A percentile compares a stretch with the other conserved stretches of the same genome.
These are phyloP conservation scores for Melanaphis sacchari DNA, from an alignment of 1,140 invertebrate species.

Conservation along the genomic window DNA sequence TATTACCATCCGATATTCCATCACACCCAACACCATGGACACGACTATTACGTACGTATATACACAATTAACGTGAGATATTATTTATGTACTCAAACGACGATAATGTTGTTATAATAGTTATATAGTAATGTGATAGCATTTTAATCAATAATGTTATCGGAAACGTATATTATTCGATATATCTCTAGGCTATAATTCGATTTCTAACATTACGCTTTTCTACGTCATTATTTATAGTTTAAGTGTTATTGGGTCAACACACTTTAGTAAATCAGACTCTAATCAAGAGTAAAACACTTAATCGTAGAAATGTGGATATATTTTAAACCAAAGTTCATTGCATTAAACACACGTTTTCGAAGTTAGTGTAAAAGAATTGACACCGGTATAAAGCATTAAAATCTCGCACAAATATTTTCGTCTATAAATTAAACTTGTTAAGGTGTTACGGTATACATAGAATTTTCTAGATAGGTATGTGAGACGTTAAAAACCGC, in stretches of 20 bases:
- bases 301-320: not conserved
- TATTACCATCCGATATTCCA: constrained; percentile 51
- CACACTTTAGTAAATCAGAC: not conserved
- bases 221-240: not conserved
- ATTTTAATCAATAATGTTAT: not conserved
- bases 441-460: not conserved
- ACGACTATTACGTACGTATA: constrained; percentile 50
- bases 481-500: not conserved
- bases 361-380: not conserved
- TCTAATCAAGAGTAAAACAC: not conserved
- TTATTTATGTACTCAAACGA: not conserved
- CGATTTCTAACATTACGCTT: not conserved
- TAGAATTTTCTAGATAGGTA: not conserved
- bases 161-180: not conserved
- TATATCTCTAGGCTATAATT: not conserved
- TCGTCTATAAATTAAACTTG: not conserved
- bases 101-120: not conserved
- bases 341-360: not conserved
- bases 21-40: constrained; percentile 37
- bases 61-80: not conserved
- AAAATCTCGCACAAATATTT: not conserved
- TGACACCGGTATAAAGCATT: not conserved
- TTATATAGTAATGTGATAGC: not conserved
- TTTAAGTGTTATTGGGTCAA: not conserved
- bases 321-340: not conserved